These are phyloP conservation scores for Otocyon megalotis DNA, from an alignment of 2,113 vertebrate genomes.

Conservation along the genomic window DNA sequence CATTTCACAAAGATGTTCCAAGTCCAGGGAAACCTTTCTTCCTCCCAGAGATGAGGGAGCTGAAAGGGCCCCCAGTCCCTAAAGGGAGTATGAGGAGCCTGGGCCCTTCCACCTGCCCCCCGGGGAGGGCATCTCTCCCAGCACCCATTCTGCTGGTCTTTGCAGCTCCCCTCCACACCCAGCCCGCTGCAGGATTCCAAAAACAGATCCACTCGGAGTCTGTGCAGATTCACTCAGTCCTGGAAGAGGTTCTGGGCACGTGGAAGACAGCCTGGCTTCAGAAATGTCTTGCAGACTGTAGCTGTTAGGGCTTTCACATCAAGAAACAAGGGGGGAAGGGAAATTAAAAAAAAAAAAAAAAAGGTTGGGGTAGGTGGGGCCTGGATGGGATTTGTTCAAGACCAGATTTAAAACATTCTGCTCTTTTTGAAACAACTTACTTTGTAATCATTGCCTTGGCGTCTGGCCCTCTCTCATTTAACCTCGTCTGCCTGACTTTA, in stretches of 20 bases:
- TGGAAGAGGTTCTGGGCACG: slow-evolving; percentile 44
- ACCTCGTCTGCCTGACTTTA: slow-evolving; percentile 88
- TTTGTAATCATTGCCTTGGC: slow-evolving; percentile 86
- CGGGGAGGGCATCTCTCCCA: not conserved
- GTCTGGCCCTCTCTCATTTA: slow-evolving; percentile 84
- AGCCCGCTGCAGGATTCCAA: slow-evolving; percentile 47
- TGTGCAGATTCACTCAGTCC: not conserved
- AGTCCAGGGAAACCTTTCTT: not conserved
- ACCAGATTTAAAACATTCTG: slow-evolving; percentile 80
- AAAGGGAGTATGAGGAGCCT: not conserved
- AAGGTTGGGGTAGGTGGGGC: slow-evolving; percentile 17
- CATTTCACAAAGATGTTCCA: not conserved
- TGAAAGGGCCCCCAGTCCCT: not conserved
- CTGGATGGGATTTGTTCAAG: slow-evolving; percentile 67
- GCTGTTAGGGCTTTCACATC: slow-evolving; percentile 56
- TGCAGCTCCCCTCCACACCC: not conserved
- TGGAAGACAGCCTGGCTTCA: slow-evolving; percentile 65
- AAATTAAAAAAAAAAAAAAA: slow-evolving; percentile 35
- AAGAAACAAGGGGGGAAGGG: slow-evolving; percentile 32
- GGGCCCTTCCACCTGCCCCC: not conserved
- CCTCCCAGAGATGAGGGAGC: not conserved
- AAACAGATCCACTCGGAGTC: not conserved
- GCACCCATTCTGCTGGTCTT: not conserved
- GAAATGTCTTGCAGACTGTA: slow-evolving; percentile 70
- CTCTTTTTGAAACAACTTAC: slow-evolving; percentile 83